phyloP scores from a whole-genome alignment of 2,888 invertebrate genomes.

The Catocala nupta region DNA sequence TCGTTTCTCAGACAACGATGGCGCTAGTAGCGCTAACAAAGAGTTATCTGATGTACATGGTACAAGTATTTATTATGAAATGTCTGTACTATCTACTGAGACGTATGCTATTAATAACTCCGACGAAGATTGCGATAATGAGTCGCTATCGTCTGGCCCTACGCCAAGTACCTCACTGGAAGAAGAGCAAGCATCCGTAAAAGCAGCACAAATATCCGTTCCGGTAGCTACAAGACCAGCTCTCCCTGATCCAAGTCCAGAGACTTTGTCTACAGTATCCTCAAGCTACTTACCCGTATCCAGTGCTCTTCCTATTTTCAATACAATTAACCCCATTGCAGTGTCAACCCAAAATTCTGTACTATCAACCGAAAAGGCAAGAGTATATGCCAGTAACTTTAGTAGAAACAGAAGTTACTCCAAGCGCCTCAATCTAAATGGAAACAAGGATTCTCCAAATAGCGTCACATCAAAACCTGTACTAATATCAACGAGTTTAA shows the following conservation, averaged over 20 bases:
- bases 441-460: slow-evolving; percentile 74
- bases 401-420: slow-evolving; percentile 75
- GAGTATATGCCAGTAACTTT: slow-evolving; percentile 62
- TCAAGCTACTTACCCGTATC: slow-evolving; percentile 61
- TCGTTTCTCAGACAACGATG: slow-evolving; percentile 78
- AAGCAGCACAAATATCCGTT: slow-evolving; percentile 58
- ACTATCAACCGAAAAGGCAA: slow-evolving; percentile 66
- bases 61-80: slow-evolving; percentile 85
- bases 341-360: slow-evolving; percentile 68
- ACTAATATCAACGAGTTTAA: slow-evolving; percentile 53
- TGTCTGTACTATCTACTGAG: slow-evolving; percentile 82
- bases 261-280: slow-evolving; percentile 58
- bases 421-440: slow-evolving; percentile 74
- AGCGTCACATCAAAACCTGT: slow-evolving; percentile 73
- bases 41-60: slow-evolving; percentile 82
- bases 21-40: slow-evolving; percentile 73
- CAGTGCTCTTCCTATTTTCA: slow-evolving; percentile 59
- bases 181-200: slow-evolving; percentile 65
- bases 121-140: slow-evolving; percentile 78
- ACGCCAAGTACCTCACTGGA: slow-evolving; percentile 68
- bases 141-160: slow-evolving; percentile 65
- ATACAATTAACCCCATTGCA: slow-evolving; percentile 54
- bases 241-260: slow-evolving; percentile 53
- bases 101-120: slow-evolving; percentile 75
- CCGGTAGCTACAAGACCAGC: slow-evolving; percentile 29